Base-by-base conservation (phyloP, 2,888 invertebrate genomes). In the Tetramorium bicarinatum region DNA sequence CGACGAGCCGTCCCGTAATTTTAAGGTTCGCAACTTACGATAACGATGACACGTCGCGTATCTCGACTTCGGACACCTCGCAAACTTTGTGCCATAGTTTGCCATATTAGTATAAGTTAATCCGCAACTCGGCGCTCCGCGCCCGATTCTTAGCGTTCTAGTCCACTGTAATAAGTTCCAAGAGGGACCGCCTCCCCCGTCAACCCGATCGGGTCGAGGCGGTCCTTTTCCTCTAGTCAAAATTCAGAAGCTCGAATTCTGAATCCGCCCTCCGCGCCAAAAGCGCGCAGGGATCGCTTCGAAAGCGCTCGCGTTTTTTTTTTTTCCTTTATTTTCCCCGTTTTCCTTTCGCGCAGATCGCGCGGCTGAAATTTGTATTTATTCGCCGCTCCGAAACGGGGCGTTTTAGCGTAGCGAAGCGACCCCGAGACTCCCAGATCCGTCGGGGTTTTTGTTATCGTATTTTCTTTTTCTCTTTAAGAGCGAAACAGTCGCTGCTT, bases 31-130 rank as follows among this genome's bases (percentile, higher is more conserved):
- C 52, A n/a, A 74, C 21, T 34, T 21, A 21, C 21, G 44, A 66
- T 25, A 56, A 72, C 59, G 47, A 56, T 47, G 59, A 47, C 21
- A 75, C 59, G 59, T 76, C 34, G 41, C 59, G 59, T 44, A 44
- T 72, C 59, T 72, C 79, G 79, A 59, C 47, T 25, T 47, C 59
- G 79, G 25, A 47, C 59, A 81, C 64, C 66, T 64, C 82, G 82
- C 66, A 72, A 88, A 85, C 87, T 83, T 80, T 82, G 93, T 93
- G 93, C 93, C 93, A 94, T 93, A 91, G 91, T 91, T 92, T 91
- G 92, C 91, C 92, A 92, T 92, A 90, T 85, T 92, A 90, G 90
- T 41, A 21, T 90, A 90, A 90, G 87, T 82, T 83, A 29, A 52
- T 54, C 61, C 52, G 67, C 25, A 44, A 25, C 44, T 34, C 61